A percentile compares a stretch with the other conserved stretches of the same genome.
Evolutionary conservation across 2,797 vertebrate species (phyloP).

Genomic region (Halcyon smyrnensis): DNA sequence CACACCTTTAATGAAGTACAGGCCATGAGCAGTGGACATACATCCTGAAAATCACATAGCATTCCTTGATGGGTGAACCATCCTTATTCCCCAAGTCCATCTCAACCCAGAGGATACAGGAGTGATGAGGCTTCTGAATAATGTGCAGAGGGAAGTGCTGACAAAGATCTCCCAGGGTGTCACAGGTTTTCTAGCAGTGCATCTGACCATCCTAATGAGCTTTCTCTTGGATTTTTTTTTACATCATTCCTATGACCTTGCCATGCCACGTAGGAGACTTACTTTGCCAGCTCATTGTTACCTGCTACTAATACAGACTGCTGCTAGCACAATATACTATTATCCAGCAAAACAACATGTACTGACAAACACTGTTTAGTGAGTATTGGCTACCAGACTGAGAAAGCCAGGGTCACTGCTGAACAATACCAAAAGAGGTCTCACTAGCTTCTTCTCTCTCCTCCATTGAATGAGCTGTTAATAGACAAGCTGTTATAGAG

Average conservation of each 20-base stretch:
- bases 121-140: background rate
- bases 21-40: background rate
- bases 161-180: background rate
- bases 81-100: background rate
- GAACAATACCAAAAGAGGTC: constrained; percentile 63
- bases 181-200: background rate
- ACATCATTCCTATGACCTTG: background rate
- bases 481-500: constrained; percentile 73
- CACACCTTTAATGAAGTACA: background rate
- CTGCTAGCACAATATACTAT: constrained; percentile 36
- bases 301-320: background rate
- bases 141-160: background rate
- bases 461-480: constrained; percentile 66
- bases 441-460: constrained; percentile 59
- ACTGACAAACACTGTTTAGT: constrained; percentile 40
- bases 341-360: constrained; percentile 51
- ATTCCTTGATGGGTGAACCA: background rate
- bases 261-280: background rate
- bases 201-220: background rate
- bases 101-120: background rate
- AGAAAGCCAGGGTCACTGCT: constrained; percentile 41
- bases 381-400: background rate
- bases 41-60: background rate
- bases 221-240: constrained; percentile 18
- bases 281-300: constrained; percentile 18